Evolutionary conservation across 2,113 vertebrate genomes (phyloP), one percentile per base, ranked within the genome.

Genomic region (Natator depressus): DNA sequence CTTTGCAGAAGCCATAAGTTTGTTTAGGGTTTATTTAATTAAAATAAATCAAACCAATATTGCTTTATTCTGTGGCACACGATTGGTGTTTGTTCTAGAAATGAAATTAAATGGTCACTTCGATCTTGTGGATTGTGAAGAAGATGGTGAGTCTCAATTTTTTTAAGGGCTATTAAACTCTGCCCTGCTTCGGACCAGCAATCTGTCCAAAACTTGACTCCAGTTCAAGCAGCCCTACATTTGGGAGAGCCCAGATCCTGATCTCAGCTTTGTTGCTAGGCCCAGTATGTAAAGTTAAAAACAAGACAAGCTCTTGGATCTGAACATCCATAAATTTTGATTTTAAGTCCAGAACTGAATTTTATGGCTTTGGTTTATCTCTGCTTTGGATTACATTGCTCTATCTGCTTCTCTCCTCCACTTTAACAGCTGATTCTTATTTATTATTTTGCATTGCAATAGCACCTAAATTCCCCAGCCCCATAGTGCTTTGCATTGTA

Each of bases 181-280:
- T 96, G 82, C 87, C 89, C 92, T 89, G 89, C 89, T 95, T 96
- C 95, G 94, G 88, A 84, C 92, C 93, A 92, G 75, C 96, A 93
- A 20, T 31, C 17, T 72, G n/a, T 19, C n/a, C 35, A 17, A 72
- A 69, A 95, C 13, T 89, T 84, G 86, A 95, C 82, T 81, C 0
- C 62, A 82, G 94, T 85, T 49, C 38, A 3, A 80, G 5, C 57
- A 95, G 82, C 69, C 49, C 2, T 0, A 20, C 78, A 94, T 94
- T 59, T 78, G 85, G 94, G 95, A 79, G 57, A 85, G 89, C 92
- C 90, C 65, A 91, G 89, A 92, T 47, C 65, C n/a, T 72, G n/a
- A 72, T 72, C 19, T 72, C n/a, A 72, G 5, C n/a, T 72, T 72
- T 20, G 35, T 72, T 7, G 35, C 19, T 20, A 72, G 65, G 17